These are phyloP conservation scores for Parauchenoglanis ngamensis DNA, from an alignment of 2,797 vertebrate genomes.

Conservation along the genomic window DNA sequence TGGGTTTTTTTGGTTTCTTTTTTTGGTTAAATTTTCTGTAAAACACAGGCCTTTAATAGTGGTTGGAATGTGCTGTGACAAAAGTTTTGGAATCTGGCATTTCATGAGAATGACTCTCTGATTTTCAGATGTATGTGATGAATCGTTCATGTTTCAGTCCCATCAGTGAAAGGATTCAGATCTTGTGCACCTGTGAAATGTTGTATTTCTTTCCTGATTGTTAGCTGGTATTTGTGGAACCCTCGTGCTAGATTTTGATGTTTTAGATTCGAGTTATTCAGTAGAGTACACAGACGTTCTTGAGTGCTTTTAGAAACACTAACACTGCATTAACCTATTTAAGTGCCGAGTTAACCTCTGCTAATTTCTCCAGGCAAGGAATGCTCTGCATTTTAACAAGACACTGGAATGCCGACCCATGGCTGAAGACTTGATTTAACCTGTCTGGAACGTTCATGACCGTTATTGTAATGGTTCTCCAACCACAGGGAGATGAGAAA, in stretches of 20 bases:
- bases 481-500: neutral
- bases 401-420: neutral
- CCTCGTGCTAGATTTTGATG: neutral
- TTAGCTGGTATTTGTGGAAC: neutral
- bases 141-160: neutral
- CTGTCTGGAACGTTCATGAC: neutral
- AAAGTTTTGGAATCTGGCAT: neutral
- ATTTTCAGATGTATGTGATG: neutral
- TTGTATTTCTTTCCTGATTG: neutral
- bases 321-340: neutral
- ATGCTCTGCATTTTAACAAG: constrained; percentile 10
- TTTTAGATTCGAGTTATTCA: neutral
- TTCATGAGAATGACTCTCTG: too few species aligned
- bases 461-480: neutral
- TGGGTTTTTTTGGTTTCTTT: neutral
- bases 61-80: neutral
- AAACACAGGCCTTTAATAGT: neutral
- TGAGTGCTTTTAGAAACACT: neutral
- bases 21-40: neutral
- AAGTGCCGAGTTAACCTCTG: constrained; percentile 20
- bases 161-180: neutral
- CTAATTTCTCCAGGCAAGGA: constrained; percentile 23
- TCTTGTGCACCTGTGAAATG: neutral
- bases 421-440: constrained; percentile 4
- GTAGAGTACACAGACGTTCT: neutral